A percentile compares a stretch with the other conserved stretches of the same genome.
phyloP scores from a whole-genome alignment of 2,797 vertebrate genomes.

The Telmatherina bonti region DNA sequence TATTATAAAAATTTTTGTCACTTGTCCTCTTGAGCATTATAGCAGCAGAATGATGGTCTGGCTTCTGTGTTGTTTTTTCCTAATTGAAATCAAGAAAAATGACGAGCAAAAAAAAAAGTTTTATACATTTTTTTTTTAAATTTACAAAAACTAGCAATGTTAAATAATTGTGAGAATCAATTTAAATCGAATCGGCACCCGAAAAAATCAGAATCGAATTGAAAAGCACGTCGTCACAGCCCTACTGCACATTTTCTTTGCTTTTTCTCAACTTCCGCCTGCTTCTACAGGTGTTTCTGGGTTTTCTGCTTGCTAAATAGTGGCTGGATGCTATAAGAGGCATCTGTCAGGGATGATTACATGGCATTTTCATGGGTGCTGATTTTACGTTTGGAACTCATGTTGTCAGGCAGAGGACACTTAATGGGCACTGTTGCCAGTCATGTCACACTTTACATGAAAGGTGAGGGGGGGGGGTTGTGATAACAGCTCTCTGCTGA shows the following conservation, averaged over 20 bases:
- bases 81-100: no score
- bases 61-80: no score
- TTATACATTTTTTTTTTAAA: no score
- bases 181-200: no score
- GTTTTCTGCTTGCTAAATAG: constrained; percentile 45
- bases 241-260: neutral
- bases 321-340: constrained; percentile 46
- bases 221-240: no score
- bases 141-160: no score
- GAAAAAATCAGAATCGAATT: no score
- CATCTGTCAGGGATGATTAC: constrained; percentile 66
- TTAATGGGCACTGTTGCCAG: constrained; percentile 65
- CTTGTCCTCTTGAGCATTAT: no score
- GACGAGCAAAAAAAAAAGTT: no score
- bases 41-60: no score
- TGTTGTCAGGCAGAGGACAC: constrained; percentile 57
- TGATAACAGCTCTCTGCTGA: constrained; percentile 59
- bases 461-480: constrained; percentile 17
- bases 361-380: constrained; percentile 57
- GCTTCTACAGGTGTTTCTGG: constrained; percentile 25
- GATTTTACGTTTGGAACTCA: constrained; percentile 65
- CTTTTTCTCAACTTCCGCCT: constrained; percentile 3
- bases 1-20: no score
- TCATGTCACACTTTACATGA: constrained; percentile 60
- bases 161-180: no score